Percentiles rank a stretch among this genome's conserved stretches.
Evolutionary conservation across 2,888 invertebrate species (phyloP).

Genomic region (Cerceris rybyensis): DNA sequence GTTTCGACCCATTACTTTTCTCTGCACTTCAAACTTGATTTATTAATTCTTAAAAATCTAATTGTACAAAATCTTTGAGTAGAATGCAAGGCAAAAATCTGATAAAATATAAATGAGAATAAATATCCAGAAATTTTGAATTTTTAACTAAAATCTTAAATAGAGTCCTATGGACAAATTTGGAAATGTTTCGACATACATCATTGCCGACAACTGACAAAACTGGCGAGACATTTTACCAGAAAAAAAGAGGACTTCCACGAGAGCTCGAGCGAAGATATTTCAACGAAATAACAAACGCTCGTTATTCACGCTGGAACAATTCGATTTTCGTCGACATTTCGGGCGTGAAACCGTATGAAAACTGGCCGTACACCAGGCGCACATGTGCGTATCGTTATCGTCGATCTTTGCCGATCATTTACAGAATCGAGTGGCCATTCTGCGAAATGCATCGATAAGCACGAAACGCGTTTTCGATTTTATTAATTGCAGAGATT

Average conservation of each 20-base stretch:
- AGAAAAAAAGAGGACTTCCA: constrained; percentile 24
- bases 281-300: constrained; percentile 47
- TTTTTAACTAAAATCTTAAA: too few species aligned
- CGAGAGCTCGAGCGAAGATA: constrained; percentile 31
- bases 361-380: constrained; percentile 47
- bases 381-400: constrained; percentile 42
- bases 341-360: constrained; percentile 28
- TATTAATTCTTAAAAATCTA: too few species aligned
- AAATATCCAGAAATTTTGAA: too few species aligned
- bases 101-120: too few species aligned
- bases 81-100: too few species aligned
- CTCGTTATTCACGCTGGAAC: constrained; percentile 52
- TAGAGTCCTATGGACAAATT: too few species aligned
- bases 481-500: constrained; percentile 60
- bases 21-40: too few species aligned
- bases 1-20: too few species aligned
- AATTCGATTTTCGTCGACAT: constrained; percentile 42
- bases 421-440: constrained; percentile 45
- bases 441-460: constrained; percentile 41
- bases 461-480: constrained; percentile 43
- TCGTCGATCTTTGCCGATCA: constrained; percentile 43
- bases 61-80: too few species aligned
- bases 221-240: constrained; percentile 9
- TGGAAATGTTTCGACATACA: neutral
- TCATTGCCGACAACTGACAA: neutral